Conservation (phyloP, 2,113 vertebrate species). For the Actinemys pallida region DNA sequence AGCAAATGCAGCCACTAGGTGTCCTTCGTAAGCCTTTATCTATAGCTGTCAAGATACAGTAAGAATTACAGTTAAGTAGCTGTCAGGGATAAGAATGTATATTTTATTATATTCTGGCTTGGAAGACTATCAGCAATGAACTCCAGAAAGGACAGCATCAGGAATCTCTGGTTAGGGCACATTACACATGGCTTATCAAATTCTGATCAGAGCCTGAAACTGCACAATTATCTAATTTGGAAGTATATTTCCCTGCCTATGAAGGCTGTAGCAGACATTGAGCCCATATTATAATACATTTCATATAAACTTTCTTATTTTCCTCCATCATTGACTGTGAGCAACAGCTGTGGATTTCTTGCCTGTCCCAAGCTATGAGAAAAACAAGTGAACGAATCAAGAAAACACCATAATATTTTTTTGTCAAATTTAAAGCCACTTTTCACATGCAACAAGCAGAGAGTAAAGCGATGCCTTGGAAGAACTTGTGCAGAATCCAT, state of each 20-base stretch:
- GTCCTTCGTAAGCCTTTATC: background rate
- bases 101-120: background rate
- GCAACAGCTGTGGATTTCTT: rapidly evolving
- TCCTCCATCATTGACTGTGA: background rate
- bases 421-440: background rate
- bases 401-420: background rate
- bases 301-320: rapidly evolving
- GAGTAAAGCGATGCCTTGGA: background rate
- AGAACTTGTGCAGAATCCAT: background rate
- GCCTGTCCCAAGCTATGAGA: rapidly evolving
- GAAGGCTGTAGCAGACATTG: background rate
- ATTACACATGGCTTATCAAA: rapidly evolving
- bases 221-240: rapidly evolving
- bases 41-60: background rate
- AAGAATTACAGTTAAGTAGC: background rate
- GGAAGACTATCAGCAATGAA: rapidly evolving
- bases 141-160: background rate
- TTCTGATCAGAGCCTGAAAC: background rate
- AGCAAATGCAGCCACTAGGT: background rate
- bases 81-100: background rate
- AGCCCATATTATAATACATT: background rate
- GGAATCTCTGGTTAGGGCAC: rapidly evolving
- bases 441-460: background rate
- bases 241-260: background rate
- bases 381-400: background rate